Evolutionary conservation across 2,888 invertebrate species (phyloP).

Genomic region (Tetragnatha montana): DNA sequence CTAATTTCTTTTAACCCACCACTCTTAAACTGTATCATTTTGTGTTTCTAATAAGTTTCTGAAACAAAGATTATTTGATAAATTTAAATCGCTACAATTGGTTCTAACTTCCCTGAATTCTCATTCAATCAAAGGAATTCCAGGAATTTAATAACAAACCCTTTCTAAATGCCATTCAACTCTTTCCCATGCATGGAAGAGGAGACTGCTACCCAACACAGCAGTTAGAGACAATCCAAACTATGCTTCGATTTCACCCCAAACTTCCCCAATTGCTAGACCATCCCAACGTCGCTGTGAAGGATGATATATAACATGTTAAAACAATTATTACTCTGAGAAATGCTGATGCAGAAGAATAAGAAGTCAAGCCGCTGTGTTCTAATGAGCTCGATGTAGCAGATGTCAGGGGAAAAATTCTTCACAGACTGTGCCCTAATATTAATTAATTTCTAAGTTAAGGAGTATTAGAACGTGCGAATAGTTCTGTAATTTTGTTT

Average conservation of each 20-base stretch:
- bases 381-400: slow-evolving; percentile 41
- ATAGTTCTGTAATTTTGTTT: slow-evolving; percentile 31
- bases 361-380: slow-evolving; percentile 19
- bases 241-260: background rate
- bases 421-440: slow-evolving; percentile 26
- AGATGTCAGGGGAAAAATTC: slow-evolving; percentile 44
- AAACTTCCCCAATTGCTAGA: background rate
- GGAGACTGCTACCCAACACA: background rate
- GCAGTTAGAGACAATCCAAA: background rate
- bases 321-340: slow-evolving; percentile 49
- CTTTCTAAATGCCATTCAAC: background rate
- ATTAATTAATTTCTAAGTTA: slow-evolving; percentile 57
- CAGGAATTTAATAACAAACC: background rate
- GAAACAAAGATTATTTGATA: no score
- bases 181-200: background rate
- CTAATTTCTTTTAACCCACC: no score
- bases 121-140: no score
- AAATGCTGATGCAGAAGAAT: slow-evolving; percentile 28
- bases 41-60: no score
- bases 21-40: no score
- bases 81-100: no score
- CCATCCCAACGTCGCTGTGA: background rate
- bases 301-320: slow-evolving; percentile 5
- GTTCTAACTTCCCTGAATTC: no score
- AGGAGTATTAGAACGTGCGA: slow-evolving; percentile 28